These are phyloP conservation scores for Ammodytes marinus DNA, from an alignment of 2,113 vertebrate species.

Conservation along the genomic window DNA sequence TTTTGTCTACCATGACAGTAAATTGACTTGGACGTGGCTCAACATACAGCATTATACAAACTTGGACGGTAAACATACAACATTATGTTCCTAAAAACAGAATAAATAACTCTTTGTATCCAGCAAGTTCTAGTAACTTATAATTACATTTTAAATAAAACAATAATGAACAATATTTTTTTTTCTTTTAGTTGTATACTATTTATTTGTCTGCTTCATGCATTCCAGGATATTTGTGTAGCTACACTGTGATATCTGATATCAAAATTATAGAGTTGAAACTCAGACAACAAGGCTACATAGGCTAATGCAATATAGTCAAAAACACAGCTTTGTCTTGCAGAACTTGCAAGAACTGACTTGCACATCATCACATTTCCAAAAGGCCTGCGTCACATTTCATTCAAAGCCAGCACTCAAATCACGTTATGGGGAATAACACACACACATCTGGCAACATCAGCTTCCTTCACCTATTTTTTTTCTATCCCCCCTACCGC, in stretches of 20 bases:
- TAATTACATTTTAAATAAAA: background rate
- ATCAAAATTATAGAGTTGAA: background rate
- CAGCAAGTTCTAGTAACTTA: background rate
- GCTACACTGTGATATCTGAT: background rate
- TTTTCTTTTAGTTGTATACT: too few relatives aligned
- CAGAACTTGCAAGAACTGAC: background rate
- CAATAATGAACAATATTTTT: too few relatives aligned
- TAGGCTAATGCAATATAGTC: background rate
- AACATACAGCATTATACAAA: too few relatives aligned
- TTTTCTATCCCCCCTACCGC: too few relatives aligned
- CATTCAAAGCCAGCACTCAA: conserved; percentile 50
- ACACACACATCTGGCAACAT: conserved; percentile 78
- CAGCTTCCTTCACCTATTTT: conserved; percentile 53
- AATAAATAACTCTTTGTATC: background rate
- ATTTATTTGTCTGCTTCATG: background rate
- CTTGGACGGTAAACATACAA: too few relatives aligned
- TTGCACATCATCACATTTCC: conserved; percentile 8
- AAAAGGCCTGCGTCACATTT: conserved; percentile 39
- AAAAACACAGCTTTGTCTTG: background rate
- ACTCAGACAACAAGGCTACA: background rate
- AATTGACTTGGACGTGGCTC: too few relatives aligned
- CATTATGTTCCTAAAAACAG: too few relatives aligned
- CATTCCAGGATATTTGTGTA: background rate
- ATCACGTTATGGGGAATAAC: conserved; percentile 24
- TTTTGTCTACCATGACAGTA: too few relatives aligned